Conservation (phyloP, 2,888 invertebrate species). For the Nomada fabriciana region DNA sequence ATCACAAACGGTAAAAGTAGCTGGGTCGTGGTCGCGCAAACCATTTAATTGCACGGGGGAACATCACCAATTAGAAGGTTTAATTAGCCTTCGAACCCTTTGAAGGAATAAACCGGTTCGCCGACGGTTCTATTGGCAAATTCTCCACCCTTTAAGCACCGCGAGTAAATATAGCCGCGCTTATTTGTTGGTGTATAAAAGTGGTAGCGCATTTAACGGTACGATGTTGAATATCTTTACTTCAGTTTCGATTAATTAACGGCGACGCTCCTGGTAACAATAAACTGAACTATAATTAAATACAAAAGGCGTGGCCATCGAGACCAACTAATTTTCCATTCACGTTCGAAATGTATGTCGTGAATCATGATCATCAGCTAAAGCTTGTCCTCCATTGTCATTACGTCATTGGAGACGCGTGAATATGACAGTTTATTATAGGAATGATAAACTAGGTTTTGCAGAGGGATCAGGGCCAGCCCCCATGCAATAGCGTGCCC, state of each 20-base stretch:
- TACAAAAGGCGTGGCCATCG: no score
- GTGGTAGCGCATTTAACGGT: no score
- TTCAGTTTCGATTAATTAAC: neutral
- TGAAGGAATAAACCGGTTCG: neutral
- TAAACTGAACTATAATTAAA: no score
- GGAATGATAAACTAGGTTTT: conserved; percentile 27
- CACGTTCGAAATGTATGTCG: neutral
- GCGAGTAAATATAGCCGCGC: no score
- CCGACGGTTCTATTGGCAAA: neutral
- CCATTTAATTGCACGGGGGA: conserved; percentile 36
- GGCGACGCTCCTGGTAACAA: neutral
- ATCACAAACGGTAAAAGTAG: conserved; percentile 54
- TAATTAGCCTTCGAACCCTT: conserved; percentile 28
- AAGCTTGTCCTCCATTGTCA: conserved; percentile 14
- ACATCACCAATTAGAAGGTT: conserved; percentile 29
- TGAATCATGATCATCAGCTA: conserved; percentile 9
- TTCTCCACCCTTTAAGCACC: neutral
- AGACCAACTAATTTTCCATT: no score
- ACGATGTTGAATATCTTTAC: no score
- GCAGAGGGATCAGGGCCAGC: neutral
- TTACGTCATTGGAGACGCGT: conserved; percentile 22
- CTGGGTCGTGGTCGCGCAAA: conserved; percentile 10
- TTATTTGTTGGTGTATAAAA: no score
- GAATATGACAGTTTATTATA: conserved; percentile 25
- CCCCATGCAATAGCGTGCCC: neutral